These are phyloP conservation scores for Lasioglossum malachurum DNA, from an alignment of 2,888 invertebrate genomes.

Conservation along the genomic window DNA sequence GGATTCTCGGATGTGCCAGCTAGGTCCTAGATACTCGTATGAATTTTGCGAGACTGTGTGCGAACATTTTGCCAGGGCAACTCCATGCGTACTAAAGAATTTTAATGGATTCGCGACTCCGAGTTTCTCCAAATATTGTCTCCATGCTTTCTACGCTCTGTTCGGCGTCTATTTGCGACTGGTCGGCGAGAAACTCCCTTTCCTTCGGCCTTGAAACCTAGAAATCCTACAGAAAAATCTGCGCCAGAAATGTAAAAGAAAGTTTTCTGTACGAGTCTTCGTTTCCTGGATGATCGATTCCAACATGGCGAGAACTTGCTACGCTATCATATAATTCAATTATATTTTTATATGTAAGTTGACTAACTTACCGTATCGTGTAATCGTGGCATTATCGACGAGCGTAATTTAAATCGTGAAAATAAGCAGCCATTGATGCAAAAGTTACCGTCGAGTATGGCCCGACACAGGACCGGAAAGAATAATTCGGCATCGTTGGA, in stretches of 20 bases:
- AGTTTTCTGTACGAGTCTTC: background rate
- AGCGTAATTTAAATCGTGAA: background rate
- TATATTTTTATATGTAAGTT: background rate
- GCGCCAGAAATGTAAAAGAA: background rate
- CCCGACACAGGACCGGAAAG: background rate
- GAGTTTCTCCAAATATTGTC: constrained; percentile 27
- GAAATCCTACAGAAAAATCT: background rate
- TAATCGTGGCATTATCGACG: background rate
- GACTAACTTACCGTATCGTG: background rate
- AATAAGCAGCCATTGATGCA: background rate
- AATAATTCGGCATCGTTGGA: constrained; percentile 44
- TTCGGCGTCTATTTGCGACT: constrained; percentile 45
- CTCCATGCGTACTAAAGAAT: background rate
- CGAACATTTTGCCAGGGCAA: background rate
- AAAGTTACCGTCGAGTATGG: background rate
- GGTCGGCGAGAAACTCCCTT: background rate
- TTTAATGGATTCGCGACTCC: background rate
- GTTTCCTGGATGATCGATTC: background rate
- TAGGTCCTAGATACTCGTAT: background rate
- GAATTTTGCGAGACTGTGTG: background rate
- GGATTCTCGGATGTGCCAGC: background rate
- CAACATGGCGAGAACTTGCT: background rate
- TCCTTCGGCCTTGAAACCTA: background rate
- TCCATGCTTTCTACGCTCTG: constrained; percentile 10
- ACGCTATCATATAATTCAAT: background rate